Evolutionary conservation across 2,113 vertebrate species (phyloP), one percentile per base, ranked within the genome.

Genomic region (Eptesicus fuscus): DNA sequence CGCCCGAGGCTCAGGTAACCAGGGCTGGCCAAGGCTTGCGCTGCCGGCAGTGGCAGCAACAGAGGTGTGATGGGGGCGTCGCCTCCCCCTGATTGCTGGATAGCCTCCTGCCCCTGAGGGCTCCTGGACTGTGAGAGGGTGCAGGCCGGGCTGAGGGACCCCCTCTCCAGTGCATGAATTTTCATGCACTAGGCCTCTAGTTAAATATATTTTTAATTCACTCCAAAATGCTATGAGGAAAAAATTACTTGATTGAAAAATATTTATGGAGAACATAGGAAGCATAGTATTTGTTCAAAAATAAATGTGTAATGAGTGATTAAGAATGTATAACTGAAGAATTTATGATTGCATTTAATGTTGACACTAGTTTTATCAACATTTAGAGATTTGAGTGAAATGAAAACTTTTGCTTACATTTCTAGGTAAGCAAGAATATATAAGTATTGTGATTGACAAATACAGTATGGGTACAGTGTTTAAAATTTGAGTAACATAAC

Each of bases 241-340:
- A 89, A 95, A 82, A 32, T 85, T 90, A 59, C 28, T 82, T 86
- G 18, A 69, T 25, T 35, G 22, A 93, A 69, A 90, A 76, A 69
- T 69, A 56, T 73, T 85, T 65, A 22, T 73, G 67, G 74, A 67
- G n/a, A 80, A n/a, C 23, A 53, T 87, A 86, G 22, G 40, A 76
- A 90, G 56, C 5, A n/a, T 74, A 86, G 16, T 82, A 63, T 61
- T 70, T 71, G n/a, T 53, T 56, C 2, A 83, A 56, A 90, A 80
- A 42, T 28, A 74, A 77, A 73, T 84, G 23, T 69, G 40, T 61
- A 23, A 37, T 83, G 18, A 77, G 10, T 83, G 28, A 82, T 79
- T 69, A 80, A 74, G 73, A 84, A 49, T 73, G 17, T 73, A 25
- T 83, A 42, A 83, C n/a, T 74, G 44, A 65, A 83, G 51, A 84